phyloP scores from a whole-genome alignment of 2,797 vertebrate genomes.

The Aphelocoma californica region DNA sequence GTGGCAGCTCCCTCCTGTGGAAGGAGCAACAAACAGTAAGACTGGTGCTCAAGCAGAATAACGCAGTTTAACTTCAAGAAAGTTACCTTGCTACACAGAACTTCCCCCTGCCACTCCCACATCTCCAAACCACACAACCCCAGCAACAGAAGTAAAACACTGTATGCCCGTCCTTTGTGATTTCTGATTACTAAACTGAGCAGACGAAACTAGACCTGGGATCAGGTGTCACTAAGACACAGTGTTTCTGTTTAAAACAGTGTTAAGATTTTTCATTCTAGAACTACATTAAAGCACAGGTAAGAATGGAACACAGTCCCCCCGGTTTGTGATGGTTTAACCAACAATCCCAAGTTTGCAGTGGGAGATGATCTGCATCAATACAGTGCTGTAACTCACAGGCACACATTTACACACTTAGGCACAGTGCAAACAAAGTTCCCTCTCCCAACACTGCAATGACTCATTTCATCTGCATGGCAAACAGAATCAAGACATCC shows the following conservation, averaged over 20 bases:
- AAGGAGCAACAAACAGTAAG: neutral
- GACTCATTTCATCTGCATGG: neutral
- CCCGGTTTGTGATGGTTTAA: neutral
- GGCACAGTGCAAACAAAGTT: neutral
- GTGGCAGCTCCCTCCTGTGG: neutral
- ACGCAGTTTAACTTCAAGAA: neutral
- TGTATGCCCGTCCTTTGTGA: fast-evolving
- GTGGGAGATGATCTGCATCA: neutral
- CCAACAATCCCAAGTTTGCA: neutral
- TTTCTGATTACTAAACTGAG: neutral
- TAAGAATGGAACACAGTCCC: neutral
- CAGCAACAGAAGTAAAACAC: neutral
- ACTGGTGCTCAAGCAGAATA: neutral
- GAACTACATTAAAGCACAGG: neutral
- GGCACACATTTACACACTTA: neutral
- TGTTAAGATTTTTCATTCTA: neutral
- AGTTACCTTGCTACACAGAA: neutral
- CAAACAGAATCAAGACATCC: neutral
- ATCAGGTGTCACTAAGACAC: neutral
- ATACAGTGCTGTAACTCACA: neutral
- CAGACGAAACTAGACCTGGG: neutral
- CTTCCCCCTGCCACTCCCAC: neutral
- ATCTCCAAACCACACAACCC: neutral
- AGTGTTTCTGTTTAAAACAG: neutral
- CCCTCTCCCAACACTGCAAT: neutral